Percentiles rank a stretch among this genome's conserved stretches.
These are phyloP conservation scores for Pardalotus punctatus DNA, from an alignment of 2,113 vertebrate species.

Conservation along the genomic window DNA sequence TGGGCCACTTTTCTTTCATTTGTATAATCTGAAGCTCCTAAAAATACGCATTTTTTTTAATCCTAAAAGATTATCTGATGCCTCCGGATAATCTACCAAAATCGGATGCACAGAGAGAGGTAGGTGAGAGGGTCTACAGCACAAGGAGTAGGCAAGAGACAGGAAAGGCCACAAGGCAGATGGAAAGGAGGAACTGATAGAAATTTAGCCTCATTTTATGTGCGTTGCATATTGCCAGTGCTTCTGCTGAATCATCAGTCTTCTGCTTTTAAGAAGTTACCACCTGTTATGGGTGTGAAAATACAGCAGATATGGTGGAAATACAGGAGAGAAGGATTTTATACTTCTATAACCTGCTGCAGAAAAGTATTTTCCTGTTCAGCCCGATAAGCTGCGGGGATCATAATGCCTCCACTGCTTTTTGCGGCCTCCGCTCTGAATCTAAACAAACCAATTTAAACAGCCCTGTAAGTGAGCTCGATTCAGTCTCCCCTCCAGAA, in stretches of 20 bases:
- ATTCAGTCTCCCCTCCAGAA: background rate
- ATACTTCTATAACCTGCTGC: background rate
- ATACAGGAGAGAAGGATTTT: background rate
- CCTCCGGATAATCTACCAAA: background rate
- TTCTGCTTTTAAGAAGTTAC: background rate
- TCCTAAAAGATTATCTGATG: too few species aligned
- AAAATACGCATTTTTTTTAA: background rate
- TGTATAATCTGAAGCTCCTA: background rate
- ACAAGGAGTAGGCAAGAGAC: background rate
- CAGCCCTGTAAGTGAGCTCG: background rate
- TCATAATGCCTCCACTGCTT: background rate
- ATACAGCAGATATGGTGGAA: background rate
- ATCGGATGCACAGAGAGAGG: background rate
- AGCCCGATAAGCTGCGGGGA: background rate
- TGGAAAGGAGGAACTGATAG: background rate
- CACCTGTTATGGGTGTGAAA: background rate
- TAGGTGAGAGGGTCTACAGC: background rate
- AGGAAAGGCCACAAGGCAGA: background rate
- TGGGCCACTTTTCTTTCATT: background rate
- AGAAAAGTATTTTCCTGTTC: background rate
- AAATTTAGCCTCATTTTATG: background rate
- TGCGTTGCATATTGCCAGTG: background rate
- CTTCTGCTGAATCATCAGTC: background rate
- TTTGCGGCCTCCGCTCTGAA: background rate
- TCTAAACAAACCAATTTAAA: background rate